Conservation (phyloP, 2,888 invertebrate species). For the Punctoribates punctum region DNA sequence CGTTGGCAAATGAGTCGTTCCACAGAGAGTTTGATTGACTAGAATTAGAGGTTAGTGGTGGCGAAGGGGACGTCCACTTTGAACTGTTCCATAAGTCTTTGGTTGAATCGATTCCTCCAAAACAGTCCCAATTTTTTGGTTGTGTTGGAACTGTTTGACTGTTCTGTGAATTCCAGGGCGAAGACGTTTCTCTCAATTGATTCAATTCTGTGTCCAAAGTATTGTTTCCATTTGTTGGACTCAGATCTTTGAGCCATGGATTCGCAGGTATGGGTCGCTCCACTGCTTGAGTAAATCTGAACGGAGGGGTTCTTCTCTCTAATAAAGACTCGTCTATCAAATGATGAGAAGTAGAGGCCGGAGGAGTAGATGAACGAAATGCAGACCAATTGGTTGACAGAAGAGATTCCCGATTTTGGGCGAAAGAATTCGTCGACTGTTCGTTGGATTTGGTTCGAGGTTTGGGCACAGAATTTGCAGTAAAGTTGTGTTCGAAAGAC, state of each 20-base stretch:
- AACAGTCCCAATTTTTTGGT: slow-evolving; percentile 24
- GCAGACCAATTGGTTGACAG: slow-evolving; percentile 14
- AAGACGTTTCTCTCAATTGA: slow-evolving; percentile 30
- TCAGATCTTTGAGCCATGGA: slow-evolving; percentile 20
- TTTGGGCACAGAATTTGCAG: background rate
- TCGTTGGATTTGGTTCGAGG: slow-evolving; percentile 7
- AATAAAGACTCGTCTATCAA: slow-evolving; percentile 16
- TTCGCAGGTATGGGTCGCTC: slow-evolving; percentile 26
- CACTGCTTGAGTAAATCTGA: slow-evolving; percentile 24
- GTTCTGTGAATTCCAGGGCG: slow-evolving; percentile 33
- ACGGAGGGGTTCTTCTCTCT: slow-evolving; percentile 1
- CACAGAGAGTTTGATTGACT: slow-evolving; percentile 13
- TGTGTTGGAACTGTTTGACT: background rate
- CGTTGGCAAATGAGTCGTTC: slow-evolving; percentile 6
- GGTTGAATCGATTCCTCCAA: slow-evolving; percentile 1
- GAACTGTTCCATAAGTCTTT: slow-evolving; percentile 33
- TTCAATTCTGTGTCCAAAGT: slow-evolving; percentile 32
- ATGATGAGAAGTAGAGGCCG: slow-evolving; percentile 12
- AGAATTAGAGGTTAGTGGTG: background rate
- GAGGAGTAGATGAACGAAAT: slow-evolving; percentile 10
- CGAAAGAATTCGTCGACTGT: background rate
- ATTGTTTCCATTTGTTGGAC: background rate
- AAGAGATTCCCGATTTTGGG: slow-evolving; percentile 30
- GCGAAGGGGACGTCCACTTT: slow-evolving; percentile 2
- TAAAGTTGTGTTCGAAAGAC: background rate